phyloP scores from a whole-genome alignment of 2,113 vertebrate genomes.

The Drymodes brunneopygia region DNA sequence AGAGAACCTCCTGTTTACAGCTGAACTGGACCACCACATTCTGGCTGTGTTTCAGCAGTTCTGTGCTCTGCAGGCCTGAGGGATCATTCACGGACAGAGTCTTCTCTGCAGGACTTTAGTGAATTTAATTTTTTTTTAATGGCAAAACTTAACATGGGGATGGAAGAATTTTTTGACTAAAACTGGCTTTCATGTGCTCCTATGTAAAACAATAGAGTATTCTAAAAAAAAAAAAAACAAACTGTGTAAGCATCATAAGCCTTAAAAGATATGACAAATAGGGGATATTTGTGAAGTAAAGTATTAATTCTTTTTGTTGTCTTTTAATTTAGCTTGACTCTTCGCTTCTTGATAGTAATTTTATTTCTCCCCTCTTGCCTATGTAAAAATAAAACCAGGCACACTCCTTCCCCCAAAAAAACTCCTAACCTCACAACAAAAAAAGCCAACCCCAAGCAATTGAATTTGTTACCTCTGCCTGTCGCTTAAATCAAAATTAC shows the following conservation, averaged over 20 bases:
- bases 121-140: not conserved
- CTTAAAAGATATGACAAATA: conserved; percentile 35
- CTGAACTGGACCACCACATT: conserved; percentile 95
- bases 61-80: conserved; percentile 92
- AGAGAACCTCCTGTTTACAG: conserved; percentile 97
- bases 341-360: conserved; percentile 52
- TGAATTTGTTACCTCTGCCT: conserved; percentile 9
- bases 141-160: conserved; percentile 29
- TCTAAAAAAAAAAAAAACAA: not conserved
- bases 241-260: conserved; percentile 47
- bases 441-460: not conserved
- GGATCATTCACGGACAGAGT: not conserved
- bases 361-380: conserved; percentile 21
- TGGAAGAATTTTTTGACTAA: conserved; percentile 44
- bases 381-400: not conserved
- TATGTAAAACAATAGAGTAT: conserved; percentile 21
- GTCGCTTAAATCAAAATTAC: not conserved
- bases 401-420: not conserved
- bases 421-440: not conserved
- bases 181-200: conserved; percentile 42
- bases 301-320: conserved; percentile 34
- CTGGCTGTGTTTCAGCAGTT: conserved; percentile 97
- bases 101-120: conserved; percentile 37
- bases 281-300: conserved; percentile 40
- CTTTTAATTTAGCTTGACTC: conserved; percentile 63